Evolutionary conservation across 2,797 vertebrate genomes (phyloP).

Genomic region (Pipistrellus pipistrellus): DNA sequence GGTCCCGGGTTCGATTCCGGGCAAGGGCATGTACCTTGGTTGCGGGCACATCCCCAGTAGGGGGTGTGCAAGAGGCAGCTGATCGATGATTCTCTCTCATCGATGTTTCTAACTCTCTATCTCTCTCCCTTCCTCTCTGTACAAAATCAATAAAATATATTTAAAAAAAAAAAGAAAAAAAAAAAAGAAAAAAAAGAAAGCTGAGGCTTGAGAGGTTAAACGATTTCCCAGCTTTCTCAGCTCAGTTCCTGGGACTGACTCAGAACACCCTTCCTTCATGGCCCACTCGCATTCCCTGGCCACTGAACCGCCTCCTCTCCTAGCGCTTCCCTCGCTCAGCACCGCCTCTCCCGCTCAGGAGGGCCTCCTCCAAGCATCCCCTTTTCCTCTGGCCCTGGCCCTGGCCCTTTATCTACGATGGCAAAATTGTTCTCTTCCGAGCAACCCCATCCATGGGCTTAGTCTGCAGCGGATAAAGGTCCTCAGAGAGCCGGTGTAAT

Average conservation of each 20-base stretch:
- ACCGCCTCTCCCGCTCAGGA: not conserved
- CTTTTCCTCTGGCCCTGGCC: not conserved
- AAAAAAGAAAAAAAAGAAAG: not conserved
- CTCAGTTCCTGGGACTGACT: not conserved
- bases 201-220: not conserved
- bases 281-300: not conserved
- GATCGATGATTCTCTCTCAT: too few relatives aligned
- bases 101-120: too few relatives aligned
- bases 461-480: not conserved
- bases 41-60: too few relatives aligned
- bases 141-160: too few relatives aligned
- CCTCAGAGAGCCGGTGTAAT: not conserved
- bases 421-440: not conserved
- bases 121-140: too few relatives aligned
- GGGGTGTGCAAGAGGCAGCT: too few relatives aligned
- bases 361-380: not conserved
- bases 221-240: not conserved
- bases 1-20: too few relatives aligned
- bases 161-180: too few relatives aligned
- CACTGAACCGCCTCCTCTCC: not conserved
- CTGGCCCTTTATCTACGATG: not conserved
- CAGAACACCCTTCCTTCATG: too few relatives aligned
- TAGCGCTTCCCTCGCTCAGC: too few relatives aligned
- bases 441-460: not conserved
- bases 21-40: too few relatives aligned